Base-by-base conservation (phyloP, 2,888 invertebrate genomes). In the Orchesellides sinensis region DNA sequence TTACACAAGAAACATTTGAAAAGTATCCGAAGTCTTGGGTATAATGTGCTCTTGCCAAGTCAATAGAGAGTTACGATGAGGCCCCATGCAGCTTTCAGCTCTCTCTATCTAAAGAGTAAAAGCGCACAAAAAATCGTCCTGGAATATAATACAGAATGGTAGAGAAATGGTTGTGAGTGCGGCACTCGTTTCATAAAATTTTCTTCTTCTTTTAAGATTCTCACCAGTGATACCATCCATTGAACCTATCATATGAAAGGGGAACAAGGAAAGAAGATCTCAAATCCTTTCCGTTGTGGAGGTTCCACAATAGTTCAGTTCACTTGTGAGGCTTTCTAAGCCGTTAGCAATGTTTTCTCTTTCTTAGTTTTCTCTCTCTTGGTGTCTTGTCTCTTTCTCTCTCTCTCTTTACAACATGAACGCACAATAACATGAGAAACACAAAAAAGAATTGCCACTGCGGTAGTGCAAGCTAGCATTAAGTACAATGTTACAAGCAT, bases 41-140 rank as follows among this genome's bases (percentile, higher is more conserved):
- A 66, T 82, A 82, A 82, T 82, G 73, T 73, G 59, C 75, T 72
- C 63, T 70, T 75, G 82, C 75, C 74, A 82, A 82, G 75, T 82
- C 82, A 82, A 82, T 82, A 74, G 75, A 82, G 82, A 80, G 73
- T 73, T 80, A 69, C 59, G 74, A 81, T 61, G 69, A 74, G 81
- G 65, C 82, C 74, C 52, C 74, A 75, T 70, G 75, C 63, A 82
- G 82, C 82, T 82, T 70, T 82, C 75, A 75, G 68, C 54, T 63
- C 54, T 70, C 27, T 56, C 32, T 68, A 17, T 49, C 47, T 17
- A 29, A 56, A 77, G 47, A 69, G 63, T 47, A 52, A 19, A 32
- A 23, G 25, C 25, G 25, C 32, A 40, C 10, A 75, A 66, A 56
- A 66, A 54, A 32, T 40, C 19, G n/a, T n/a, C 27, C 21, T 45